A percentile compares a stretch with the other conserved stretches of the same genome.
phyloP scores from a whole-genome alignment of 2,797 vertebrate genomes.

The Malacoraja senta region DNA sequence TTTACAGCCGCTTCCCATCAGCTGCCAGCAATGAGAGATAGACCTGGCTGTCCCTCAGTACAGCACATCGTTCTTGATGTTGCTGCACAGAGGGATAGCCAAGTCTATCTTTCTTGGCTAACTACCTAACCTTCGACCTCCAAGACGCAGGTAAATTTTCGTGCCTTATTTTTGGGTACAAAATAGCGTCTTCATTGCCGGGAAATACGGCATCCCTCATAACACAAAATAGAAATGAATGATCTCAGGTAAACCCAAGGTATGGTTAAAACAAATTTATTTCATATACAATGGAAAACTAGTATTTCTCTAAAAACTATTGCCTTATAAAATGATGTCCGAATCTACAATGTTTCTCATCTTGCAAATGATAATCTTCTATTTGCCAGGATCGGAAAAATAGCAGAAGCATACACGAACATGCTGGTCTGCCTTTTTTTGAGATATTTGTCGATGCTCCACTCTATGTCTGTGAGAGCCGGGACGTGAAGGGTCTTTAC shows the following conservation, averaged over 20 bases:
- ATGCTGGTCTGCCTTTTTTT: constrained; percentile 87
- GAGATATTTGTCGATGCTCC: constrained; percentile 97
- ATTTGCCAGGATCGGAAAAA: constrained; percentile 81
- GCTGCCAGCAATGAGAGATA: too few species aligned
- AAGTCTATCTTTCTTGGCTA: too few species aligned
- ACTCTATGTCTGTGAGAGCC: constrained; percentile 87
- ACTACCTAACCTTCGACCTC: too few species aligned
- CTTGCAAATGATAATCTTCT: constrained; percentile 28
- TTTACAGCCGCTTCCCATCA: too few species aligned
- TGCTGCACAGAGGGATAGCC: too few species aligned
- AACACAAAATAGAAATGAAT: too few species aligned
- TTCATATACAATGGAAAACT: background rate
- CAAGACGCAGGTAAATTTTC: too few species aligned
- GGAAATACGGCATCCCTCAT: too few species aligned
- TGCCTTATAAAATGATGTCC: background rate
- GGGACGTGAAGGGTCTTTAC: constrained; percentile 94
- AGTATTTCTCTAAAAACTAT: background rate
- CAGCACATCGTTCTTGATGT: too few species aligned
- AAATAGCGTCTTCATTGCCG: too few species aligned
- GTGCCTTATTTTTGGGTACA: too few species aligned
- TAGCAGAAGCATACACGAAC: constrained; percentile 86
- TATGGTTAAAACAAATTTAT: background rate
- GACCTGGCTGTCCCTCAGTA: too few species aligned
- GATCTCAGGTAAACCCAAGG: background rate
- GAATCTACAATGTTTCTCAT: background rate